Percentiles rank a stretch among this genome's conserved stretches.
Evolutionary conservation across 2,888 invertebrate species (phyloP).

Genomic region (Agrochola macilenta): DNA sequence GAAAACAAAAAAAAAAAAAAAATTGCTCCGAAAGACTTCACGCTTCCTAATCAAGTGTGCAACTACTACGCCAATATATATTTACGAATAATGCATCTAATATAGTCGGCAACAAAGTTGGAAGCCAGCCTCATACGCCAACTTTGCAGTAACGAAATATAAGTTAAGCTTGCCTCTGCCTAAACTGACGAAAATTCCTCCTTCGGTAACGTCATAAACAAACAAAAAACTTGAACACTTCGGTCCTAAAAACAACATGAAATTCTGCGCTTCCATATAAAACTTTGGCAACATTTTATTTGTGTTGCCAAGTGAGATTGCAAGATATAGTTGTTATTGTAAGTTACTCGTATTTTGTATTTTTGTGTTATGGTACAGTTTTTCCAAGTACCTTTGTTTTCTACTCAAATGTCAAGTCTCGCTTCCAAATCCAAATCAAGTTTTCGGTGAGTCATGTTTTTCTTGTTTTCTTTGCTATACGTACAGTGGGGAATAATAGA

Average conservation of each 20-base stretch:
- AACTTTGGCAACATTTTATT: constrained; percentile 65
- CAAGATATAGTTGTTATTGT: constrained; percentile 34
- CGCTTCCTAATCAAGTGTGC: constrained; percentile 11
- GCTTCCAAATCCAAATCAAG: background rate
- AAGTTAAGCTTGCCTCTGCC: constrained; percentile 65
- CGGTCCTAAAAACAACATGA: constrained; percentile 74
- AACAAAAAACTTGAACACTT: constrained; percentile 73
- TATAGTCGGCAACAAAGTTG: constrained; percentile 39
- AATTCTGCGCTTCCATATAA: constrained; percentile 68
- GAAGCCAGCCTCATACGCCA: constrained; percentile 34
- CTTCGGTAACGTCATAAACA: constrained; percentile 70
- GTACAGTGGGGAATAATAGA: background rate
- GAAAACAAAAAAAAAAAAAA: background rate
- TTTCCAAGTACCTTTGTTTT: constrained; percentile 11
- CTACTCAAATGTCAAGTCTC: background rate
- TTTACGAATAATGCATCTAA: constrained; percentile 58
- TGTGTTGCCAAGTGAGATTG: constrained; percentile 62
- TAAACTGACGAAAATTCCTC: constrained; percentile 67
- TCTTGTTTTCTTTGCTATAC: background rate
- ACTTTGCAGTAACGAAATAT: constrained; percentile 59
- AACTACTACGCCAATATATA: constrained; percentile 20
- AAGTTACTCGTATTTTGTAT: background rate
- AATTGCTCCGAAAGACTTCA: background rate
- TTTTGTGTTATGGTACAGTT: background rate
- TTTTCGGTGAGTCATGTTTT: constrained; percentile 1